Evolutionary conservation across 1,140 invertebrate species (phyloP).

Genomic region (Drosophila malerkotliana): DNA sequence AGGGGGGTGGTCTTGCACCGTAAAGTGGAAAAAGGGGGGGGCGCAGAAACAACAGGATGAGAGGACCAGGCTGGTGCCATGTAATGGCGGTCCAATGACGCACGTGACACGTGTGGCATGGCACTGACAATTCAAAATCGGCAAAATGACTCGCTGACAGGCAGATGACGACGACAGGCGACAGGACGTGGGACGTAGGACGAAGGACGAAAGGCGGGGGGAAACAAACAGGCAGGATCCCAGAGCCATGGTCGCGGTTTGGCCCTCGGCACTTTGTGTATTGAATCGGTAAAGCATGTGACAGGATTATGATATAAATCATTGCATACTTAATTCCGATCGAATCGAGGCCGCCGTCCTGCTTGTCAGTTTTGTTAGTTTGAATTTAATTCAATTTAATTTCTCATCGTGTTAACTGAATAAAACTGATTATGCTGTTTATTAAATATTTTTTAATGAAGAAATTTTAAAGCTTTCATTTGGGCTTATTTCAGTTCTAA

Average conservation of each 20-base stretch:
- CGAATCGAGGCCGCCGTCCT: conserved; percentile 33
- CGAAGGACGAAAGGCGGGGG: not conserved
- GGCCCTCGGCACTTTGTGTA: conserved; percentile 59
- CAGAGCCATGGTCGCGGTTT: conserved; percentile 24
- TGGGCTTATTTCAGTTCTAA: too few species aligned
- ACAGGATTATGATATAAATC: conserved; percentile 80
- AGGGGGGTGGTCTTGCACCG: not conserved
- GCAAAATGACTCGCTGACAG: conserved; percentile 49
- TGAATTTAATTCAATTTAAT: conserved; percentile 16
- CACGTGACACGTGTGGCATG: conserved; percentile 69
- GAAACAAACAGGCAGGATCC: not conserved
- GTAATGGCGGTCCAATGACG: conserved; percentile 56
- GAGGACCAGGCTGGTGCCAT: conserved; percentile 40
- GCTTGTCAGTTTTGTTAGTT: conserved; percentile 2
- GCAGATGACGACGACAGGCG: conserved; percentile 37
- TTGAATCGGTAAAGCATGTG: conserved; percentile 72
- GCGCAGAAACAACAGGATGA: conserved; percentile 35
- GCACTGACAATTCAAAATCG: conserved; percentile 61
- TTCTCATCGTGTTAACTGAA: not conserved
- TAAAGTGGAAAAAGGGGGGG: conserved; percentile 14
- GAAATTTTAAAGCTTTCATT: too few species aligned
- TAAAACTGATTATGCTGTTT: not conserved
- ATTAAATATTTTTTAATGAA: not conserved
- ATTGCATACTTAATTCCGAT: conserved; percentile 61
- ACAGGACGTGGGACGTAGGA: not conserved